Percentiles rank a stretch among this genome's conserved stretches.
phyloP scores from a whole-genome alignment of 37 sponge, comb jelly and placozoan genomes.

The Aplysina aerophoba region DNA sequence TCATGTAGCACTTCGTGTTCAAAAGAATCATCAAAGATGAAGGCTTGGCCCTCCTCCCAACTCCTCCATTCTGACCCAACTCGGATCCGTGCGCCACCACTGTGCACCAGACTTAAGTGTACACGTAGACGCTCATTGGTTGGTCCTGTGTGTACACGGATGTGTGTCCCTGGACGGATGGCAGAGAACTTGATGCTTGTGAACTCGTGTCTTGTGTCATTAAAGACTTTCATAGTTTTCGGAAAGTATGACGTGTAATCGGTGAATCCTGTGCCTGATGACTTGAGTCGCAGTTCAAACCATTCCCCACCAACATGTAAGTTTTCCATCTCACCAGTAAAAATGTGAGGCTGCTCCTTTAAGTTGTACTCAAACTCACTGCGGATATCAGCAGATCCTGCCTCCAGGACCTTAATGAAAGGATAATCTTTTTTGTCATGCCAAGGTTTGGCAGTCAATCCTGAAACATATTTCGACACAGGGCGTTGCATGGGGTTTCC shows the following conservation, averaged over 20 bases:
- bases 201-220: conserved; percentile 66
- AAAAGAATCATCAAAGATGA: conserved; percentile 93
- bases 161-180: conserved; percentile 88
- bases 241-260: conserved; percentile 67
- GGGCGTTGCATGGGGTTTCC: conserved; percentile 88
- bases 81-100: conserved; percentile 83
- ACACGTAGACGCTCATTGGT: conserved; percentile 87
- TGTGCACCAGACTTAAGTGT: conserved; percentile 78
- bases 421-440: conserved; percentile 75
- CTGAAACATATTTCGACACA: conserved; percentile 80
- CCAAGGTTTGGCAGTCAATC: conserved; percentile 85
- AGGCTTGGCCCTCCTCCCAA: conserved; percentile 85
- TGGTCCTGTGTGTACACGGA: conserved; percentile 89
- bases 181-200: conserved; percentile 91
- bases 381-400: conserved; percentile 63
- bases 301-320: conserved; percentile 90
- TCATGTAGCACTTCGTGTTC: conserved; percentile 88
- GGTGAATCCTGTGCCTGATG: conserved; percentile 80
- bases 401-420: conserved; percentile 74
- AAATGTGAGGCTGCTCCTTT: conserved; percentile 53
- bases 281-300: conserved; percentile 84
- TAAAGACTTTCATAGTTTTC: conserved; percentile 65
- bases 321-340: conserved; percentile 87
- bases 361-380: conserved; percentile 64
- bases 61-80: conserved; percentile 83